Evolutionary conservation across 2,888 invertebrate genomes (phyloP), one percentile per base, ranked within the genome.

Genomic region (Incurvaria masculella): DNA sequence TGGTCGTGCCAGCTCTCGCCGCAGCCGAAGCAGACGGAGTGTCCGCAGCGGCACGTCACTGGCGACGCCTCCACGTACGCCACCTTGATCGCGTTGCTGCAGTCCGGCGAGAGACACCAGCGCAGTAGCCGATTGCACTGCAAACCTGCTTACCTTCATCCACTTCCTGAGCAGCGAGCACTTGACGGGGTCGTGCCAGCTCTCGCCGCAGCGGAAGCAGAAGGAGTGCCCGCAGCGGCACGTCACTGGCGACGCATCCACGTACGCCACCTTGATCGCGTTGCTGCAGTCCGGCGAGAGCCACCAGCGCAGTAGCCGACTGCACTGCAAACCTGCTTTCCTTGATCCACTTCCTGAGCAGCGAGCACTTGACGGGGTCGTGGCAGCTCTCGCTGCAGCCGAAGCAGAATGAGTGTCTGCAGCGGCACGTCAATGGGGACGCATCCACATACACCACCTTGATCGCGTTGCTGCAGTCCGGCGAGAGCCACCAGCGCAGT

Each of bases 1-100:
- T 98, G 98, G 68, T 99, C 98, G 73, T 99, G 99, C 96, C 96
- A 96, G 73, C 93, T 92, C 78, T 94, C 94, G 19, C 94, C 95
- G 74, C 97, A 97, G 46, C 89, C 85, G 81, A 97, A 97, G 76
- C 98, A 98, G 80, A 98, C 98, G 23, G 88, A 88, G 73, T 95
- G 94, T 23, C 84, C 84, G 73, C 98, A 98, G 66, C 88, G 88
- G 71, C 98, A 98, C 38, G 89, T 91, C 27, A 97, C 97, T 14
- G 92, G 91, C 68, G 91, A 89, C 40, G 91, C 82, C 67, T 97
- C 97, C 48, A 91, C 91, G 71, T 94, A 92, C 63, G 89, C 87
- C 55, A 94, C 94, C 72, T 93, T 93, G 57, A 96, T 87, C 19
- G 95, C 97, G 72, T 95, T 94, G 62, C 91, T 95, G 79, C 99